Evolutionary conservation across 1,140 invertebrate species (phyloP).

Genomic region (Drosophila arizonae): DNA sequence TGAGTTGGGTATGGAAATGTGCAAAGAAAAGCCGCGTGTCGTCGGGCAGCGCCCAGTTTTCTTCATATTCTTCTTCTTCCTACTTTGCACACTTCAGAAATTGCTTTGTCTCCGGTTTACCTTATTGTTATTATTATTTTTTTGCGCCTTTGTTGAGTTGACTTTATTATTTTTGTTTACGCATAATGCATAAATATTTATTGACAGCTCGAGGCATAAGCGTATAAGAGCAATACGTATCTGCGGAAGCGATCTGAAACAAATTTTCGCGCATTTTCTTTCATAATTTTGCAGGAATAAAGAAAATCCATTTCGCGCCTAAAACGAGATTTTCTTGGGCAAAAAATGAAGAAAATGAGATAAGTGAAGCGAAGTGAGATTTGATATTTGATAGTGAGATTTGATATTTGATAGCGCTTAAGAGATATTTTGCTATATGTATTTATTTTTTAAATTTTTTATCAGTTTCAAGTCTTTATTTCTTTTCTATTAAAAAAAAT

Average conservation of each 20-base stretch:
- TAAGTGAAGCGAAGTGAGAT: background rate
- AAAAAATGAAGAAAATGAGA: background rate
- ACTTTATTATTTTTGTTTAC: slow-evolving; percentile 69
- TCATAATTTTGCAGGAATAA: slow-evolving; percentile 7
- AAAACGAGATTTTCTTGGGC: background rate
- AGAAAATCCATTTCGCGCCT: background rate
- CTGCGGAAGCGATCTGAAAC: slow-evolving; percentile 34
- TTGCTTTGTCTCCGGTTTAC: slow-evolving; percentile 17
- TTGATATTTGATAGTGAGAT: no score
- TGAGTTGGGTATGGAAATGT: slow-evolving; percentile 5
- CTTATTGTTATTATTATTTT: slow-evolving; percentile 11
- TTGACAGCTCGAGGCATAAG: slow-evolving; percentile 55
- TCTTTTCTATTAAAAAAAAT: no score
- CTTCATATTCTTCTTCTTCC: background rate
- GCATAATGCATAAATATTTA: slow-evolving; percentile 63
- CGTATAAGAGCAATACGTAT: slow-evolving; percentile 1
- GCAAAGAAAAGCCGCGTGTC: slow-evolving; percentile 60
- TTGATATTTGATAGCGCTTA: no score
- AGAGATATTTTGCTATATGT: no score
- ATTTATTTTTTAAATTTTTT: no score
- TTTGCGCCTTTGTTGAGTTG: slow-evolving; percentile 43
- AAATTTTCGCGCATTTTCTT: slow-evolving; percentile 53
- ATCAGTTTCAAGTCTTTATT: no score
- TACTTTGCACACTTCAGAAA: slow-evolving; percentile 8
- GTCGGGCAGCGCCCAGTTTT: slow-evolving; percentile 30